These are phyloP conservation scores for Auanema sp. DNA, from an alignment of 2,888 invertebrate species.

Conservation along the genomic window DNA sequence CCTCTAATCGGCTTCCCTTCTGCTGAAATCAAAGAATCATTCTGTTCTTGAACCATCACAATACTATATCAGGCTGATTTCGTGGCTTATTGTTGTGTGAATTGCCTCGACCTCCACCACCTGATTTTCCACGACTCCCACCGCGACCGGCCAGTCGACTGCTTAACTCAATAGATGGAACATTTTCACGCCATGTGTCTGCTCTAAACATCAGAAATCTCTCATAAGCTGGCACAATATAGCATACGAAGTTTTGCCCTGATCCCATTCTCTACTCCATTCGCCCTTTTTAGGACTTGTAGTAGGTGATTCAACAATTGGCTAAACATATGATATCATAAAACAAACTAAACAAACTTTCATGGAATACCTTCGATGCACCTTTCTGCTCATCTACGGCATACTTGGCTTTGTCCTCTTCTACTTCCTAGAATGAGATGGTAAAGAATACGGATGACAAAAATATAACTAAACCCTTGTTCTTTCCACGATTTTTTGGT, in stretches of 20 bases:
- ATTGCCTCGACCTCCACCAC: neutral
- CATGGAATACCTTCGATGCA: no score
- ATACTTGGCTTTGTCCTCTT: neutral
- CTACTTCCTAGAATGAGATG: neutral
- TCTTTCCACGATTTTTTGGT: constrained; percentile 45
- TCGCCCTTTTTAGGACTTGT: constrained; percentile 9
- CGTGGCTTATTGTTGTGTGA: no score
- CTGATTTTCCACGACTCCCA: neutral
- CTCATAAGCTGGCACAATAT: neutral
- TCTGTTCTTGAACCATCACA: no score
- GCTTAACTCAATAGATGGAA: constrained; percentile 45
- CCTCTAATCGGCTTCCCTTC: constrained; percentile 13
- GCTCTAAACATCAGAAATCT: constrained; percentile 21
- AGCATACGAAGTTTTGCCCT: constrained; percentile 47
- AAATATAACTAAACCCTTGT: constrained; percentile 26
- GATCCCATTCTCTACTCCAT: constrained; percentile 48
- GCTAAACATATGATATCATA: neutral
- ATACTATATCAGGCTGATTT: no score
- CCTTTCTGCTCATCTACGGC: no score
- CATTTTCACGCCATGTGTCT: constrained; percentile 46
- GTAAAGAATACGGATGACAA: neutral
- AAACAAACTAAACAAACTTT: no score
- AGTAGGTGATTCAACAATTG: neutral
- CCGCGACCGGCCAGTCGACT: constrained; percentile 26
- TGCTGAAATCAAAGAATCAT: no score